Evolutionary conservation across 2,113 vertebrate species (phyloP), one percentile per base, ranked within the genome.

Genomic region (Tenrec ecaudatus): DNA sequence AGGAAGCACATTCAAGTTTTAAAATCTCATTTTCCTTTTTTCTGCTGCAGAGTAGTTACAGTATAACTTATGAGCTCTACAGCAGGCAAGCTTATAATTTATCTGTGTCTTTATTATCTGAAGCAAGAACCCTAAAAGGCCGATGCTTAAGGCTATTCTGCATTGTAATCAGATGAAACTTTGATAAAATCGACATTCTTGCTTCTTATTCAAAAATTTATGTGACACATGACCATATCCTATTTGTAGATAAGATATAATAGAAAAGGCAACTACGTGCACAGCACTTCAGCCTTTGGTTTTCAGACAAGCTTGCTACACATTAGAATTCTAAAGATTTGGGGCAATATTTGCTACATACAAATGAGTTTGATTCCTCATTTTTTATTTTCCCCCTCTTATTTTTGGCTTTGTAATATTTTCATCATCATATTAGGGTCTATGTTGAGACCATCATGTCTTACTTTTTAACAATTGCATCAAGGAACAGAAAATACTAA

Each of bases 161-260:
- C 71, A 95, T 85, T 93, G 71, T 97, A 97, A 97, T 96, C 93
- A 97, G 92, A 95, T 64, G 86, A 94, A 97, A 97, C 97, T 97
- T 97, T 96, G 95, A 97, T 97, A 90, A 97, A 98, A 96, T 79
- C 97, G 97, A 97, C 96, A 94, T 96, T 97, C 94, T 95, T 97
- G 93, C 95, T 97, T 98, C 95, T 97, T 95, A 96, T 88, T 97
- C 62, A 92, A 94, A 97, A 97, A 98, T 98, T 95, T 97, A 98
- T 97, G 75, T 95, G 96, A 96, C 94, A 95, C 0, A 82, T 80
- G 89, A 95, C 81, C 83, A 90, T 68, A 96, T 97, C 92, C 77
- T 96, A 97, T 97, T 97, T 97, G 75, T 91, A 95, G 78, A 95
- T 95, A 96, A 95, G 82, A 78, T 69, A 90, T 92, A 95, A 91